Conservation (phyloP, 2,797 vertebrate genomes). For the Xiphophorus birchmanni region DNA sequence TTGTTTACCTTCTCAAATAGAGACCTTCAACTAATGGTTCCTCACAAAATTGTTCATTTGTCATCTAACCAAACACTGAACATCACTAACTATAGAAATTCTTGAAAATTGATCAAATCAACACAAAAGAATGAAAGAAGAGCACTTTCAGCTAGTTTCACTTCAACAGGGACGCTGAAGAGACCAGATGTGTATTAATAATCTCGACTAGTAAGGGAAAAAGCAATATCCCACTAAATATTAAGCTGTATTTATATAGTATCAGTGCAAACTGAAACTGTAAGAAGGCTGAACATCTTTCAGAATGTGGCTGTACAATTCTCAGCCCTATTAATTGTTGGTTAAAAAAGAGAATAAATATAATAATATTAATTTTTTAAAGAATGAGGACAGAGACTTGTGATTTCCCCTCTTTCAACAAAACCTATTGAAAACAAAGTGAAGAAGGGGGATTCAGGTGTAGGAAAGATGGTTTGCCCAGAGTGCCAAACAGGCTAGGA, state of each 20-base stretch:
- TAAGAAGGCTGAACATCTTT: neutral
- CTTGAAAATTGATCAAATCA: neutral
- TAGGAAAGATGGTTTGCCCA: too few relatives aligned
- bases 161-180: neutral
- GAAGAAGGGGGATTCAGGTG: too few relatives aligned
- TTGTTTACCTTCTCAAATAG: neutral
- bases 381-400: too few relatives aligned
- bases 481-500: too few relatives aligned
- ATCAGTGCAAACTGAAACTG: neutral
- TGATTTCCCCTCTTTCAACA: too few relatives aligned
- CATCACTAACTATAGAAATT: neutral
- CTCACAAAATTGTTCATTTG: neutral
- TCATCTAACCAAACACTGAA: neutral
- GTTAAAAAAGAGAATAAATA: neutral
- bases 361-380: too few relatives aligned
- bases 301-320: neutral
- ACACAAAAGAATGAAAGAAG: neutral
- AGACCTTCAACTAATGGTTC: neutral
- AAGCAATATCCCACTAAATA: neutral
- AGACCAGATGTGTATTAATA: neutral
- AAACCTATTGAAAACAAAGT: too few relatives aligned
- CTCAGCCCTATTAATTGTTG: neutral
- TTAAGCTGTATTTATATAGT: neutral
- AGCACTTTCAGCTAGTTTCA: neutral
- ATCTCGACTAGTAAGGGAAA: neutral